phyloP scores from a whole-genome alignment of 1,140 invertebrate species.

The Lasaia peninsularis region DNA sequence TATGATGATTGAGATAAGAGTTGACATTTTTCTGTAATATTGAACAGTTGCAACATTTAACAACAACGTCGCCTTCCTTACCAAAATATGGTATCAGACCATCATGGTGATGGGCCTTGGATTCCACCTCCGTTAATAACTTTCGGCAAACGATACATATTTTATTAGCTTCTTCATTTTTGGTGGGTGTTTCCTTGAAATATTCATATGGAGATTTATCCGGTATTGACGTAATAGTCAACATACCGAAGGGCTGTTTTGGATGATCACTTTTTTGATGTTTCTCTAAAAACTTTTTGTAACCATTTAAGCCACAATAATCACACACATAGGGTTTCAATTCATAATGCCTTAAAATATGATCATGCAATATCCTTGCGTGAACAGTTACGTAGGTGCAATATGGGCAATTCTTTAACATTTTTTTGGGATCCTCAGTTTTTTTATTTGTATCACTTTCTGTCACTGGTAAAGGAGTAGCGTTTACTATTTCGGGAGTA shows the following conservation, averaged over 20 bases:
- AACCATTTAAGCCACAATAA: conserved; percentile 35
- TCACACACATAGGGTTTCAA: conserved; percentile 41
- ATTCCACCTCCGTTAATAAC: conserved; percentile 21
- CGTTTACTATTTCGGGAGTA: conserved; percentile 29
- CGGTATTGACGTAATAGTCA: conserved; percentile 26
- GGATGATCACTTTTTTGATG: conserved; percentile 32
- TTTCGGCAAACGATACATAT: conserved; percentile 45
- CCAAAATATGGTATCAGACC: conserved; percentile 29
- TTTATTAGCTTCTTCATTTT: conserved; percentile 4
- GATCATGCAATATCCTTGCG: conserved; percentile 21
- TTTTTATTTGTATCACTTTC: conserved; percentile 47
- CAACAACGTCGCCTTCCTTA: conserved; percentile 39
- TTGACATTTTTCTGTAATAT: conserved; percentile 27
- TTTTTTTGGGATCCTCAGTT: conserved; percentile 35
- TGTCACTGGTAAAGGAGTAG: conserved; percentile 4
- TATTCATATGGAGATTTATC: conserved; percentile 13
- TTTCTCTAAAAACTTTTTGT: conserved; percentile 19
- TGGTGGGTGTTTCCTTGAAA: background rate
- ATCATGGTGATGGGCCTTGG: conserved; percentile 29
- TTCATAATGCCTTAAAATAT: conserved; percentile 44
- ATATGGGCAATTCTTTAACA: conserved; percentile 27
- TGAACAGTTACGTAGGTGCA: conserved; percentile 30
- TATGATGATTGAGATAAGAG: conserved; percentile 34
- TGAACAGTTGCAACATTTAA: conserved; percentile 43
- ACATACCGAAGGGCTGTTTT: background rate